Evolutionary conservation across 2,797 vertebrate genomes (phyloP), one percentile per base, ranked within the genome.

Genomic region (Gephyroberyx darwinii): DNA sequence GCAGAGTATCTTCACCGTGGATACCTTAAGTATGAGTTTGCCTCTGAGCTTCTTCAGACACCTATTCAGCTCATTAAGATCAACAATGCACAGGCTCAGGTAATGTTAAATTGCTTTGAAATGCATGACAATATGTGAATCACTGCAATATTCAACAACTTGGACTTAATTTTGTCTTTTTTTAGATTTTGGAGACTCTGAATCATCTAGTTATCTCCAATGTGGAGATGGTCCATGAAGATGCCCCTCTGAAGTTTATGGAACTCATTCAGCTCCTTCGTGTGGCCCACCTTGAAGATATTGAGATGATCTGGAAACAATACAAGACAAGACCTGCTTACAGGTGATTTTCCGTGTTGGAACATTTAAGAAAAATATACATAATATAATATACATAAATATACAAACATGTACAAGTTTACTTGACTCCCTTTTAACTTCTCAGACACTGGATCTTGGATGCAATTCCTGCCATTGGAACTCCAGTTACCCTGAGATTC

Each of bases 401-500:
- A 26, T 2, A 37, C 8, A 53, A 22, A 52, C 59, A 8, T 41
- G 26, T 58, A 55, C 20, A 39, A n/a, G 14, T 47, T 56, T 37
- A 48, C 2, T 9, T 53, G 30, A 14, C 5, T 71, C 1, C 14
- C 55, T 67, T 53, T 50, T 69, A 10, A 17, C 68, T 62, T 80
- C 66, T 5, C 72, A 96, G 95, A 83, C 86, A 87, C 5, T 94
- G 92, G 91, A 65, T 96, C 76, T 62, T 96, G 90, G 93, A 96
- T 59, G 69, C 93, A 13, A 62, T 95, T 26, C 87, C 94, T 54
- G 85, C 90, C 9, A 90, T 92, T 72, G 93, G 85, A 82, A 95
- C 82, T 72, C 69, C 85, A 74, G 75, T n/a, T 16, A 87, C 93
- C 0, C 66, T 97, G 52, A 91, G 56, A 69, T 95, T 96, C 78